phyloP scores from a whole-genome alignment of 2,113 vertebrate species.

The Psilopsiagon aurifrons region DNA sequence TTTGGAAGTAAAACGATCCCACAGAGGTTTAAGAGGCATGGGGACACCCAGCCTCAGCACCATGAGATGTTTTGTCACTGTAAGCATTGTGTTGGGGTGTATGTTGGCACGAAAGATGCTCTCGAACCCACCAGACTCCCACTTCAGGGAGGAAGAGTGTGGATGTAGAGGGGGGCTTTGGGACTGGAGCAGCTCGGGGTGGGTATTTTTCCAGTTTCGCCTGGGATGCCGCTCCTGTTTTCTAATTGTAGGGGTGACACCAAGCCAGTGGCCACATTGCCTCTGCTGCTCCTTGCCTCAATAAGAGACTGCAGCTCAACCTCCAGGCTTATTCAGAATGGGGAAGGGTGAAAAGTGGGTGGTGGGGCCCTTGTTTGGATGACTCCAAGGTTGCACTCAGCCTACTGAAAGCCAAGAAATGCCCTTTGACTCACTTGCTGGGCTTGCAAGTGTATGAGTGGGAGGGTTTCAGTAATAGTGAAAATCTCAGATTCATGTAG shows the following conservation, averaged over 20 bases:
- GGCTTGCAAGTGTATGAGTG: neutral
- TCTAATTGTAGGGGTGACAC: neutral
- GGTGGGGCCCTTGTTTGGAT: fast-evolving
- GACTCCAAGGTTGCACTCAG: neutral
- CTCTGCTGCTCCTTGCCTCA: neutral
- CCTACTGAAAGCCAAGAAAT: neutral
- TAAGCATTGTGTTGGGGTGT: neutral
- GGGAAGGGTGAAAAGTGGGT: neutral
- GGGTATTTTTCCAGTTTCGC: neutral
- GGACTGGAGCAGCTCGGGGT: fast-evolving
- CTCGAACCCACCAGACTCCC: fast-evolving
- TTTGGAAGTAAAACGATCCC: neutral
- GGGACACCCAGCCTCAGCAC: neutral
- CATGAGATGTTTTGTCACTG: neutral
- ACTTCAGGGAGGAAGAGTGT: neutral
- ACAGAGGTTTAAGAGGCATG: neutral
- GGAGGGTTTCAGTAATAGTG: neutral
- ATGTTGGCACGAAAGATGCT: neutral
- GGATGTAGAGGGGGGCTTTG: neutral
- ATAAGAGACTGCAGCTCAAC: neutral
- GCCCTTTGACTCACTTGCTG: neutral
- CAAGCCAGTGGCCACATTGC: neutral
- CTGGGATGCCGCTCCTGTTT: neutral
- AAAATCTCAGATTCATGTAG: neutral
- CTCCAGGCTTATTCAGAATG: neutral